A percentile compares a stretch with the other conserved stretches of the same genome.
phyloP scores from a whole-genome alignment of 2,113 vertebrate species.

The Dolichallabes microphthalmus region DNA sequence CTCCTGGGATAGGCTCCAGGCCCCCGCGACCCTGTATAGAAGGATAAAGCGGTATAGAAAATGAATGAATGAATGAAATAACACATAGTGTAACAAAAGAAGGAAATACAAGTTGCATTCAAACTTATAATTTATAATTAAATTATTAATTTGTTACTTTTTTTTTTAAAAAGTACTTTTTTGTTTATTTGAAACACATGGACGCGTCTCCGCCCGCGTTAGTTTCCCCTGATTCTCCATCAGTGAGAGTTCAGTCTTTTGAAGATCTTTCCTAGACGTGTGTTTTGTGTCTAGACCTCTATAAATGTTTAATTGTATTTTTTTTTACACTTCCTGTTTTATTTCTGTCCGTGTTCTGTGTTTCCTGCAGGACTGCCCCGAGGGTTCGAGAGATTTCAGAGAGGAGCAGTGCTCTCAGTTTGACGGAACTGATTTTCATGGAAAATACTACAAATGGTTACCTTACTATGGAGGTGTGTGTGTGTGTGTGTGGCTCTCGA shows the following conservation, averaged over 20 bases:
- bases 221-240: conserved; percentile 5
- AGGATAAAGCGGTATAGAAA: too few relatives aligned
- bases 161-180: not conserved
- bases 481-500: not conserved
- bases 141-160: not conserved
- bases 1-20: too few relatives aligned
- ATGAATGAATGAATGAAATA: too few relatives aligned
- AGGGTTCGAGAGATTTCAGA: conserved; percentile 83
- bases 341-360: not conserved
- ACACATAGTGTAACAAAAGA: not conserved
- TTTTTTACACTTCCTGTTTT: not conserved
- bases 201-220: conserved; percentile 1
- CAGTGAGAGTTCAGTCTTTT: not conserved
- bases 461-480: conserved; percentile 88
- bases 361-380: conserved; percentile 80
- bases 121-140: not conserved
- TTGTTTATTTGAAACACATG: not conserved
- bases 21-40: too few relatives aligned
- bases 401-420: conserved; percentile 90
- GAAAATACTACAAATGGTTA: conserved; percentile 87
- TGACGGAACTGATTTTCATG: conserved; percentile 85
- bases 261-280: not conserved
- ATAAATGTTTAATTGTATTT: not conserved
- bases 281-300: not conserved
- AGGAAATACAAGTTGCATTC: not conserved